Evolutionary conservation across 1,140 invertebrate species (phyloP).

Genomic region (Drosophila mojavensis): DNA sequence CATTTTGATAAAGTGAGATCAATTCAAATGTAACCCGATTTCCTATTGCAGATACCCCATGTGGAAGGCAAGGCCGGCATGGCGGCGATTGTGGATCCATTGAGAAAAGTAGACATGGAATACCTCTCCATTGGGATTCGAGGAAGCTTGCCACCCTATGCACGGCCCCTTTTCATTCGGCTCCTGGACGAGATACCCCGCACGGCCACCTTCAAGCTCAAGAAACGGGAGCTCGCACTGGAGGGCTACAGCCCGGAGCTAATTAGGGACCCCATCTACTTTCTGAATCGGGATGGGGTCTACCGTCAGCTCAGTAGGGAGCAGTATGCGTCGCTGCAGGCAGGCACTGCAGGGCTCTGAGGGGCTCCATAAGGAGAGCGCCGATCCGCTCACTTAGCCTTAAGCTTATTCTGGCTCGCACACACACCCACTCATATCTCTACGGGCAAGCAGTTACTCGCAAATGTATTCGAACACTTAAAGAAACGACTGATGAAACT

Average conservation of each 20-base stretch:
- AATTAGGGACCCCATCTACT: constrained; percentile 90
- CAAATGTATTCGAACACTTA: constrained; percentile 55
- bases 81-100: constrained; percentile 94
- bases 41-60: constrained; percentile 87
- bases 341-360: constrained; percentile 87
- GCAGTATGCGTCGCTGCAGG: constrained; percentile 88
- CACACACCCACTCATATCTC: constrained; percentile 8
- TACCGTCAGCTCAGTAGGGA: constrained; percentile 88
- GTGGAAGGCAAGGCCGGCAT: constrained; percentile 97
- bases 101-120: constrained; percentile 88
- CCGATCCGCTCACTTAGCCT: constrained; percentile 8
- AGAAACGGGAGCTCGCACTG: constrained; percentile 92
- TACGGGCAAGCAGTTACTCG: constrained; percentile 19
- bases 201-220: constrained; percentile 96
- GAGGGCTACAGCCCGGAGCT: constrained; percentile 90
- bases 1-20: too few species aligned
- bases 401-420: constrained; percentile 31
- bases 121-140: constrained; percentile 87
- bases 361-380: not conserved
- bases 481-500: constrained; percentile 70
- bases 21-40: not conserved
- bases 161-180: constrained; percentile 95
- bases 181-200: constrained; percentile 91
- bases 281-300: constrained; percentile 87
- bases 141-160: constrained; percentile 91